Conservation (phyloP, 2,797 vertebrate genomes). For the Trachops cirrhosus region DNA sequence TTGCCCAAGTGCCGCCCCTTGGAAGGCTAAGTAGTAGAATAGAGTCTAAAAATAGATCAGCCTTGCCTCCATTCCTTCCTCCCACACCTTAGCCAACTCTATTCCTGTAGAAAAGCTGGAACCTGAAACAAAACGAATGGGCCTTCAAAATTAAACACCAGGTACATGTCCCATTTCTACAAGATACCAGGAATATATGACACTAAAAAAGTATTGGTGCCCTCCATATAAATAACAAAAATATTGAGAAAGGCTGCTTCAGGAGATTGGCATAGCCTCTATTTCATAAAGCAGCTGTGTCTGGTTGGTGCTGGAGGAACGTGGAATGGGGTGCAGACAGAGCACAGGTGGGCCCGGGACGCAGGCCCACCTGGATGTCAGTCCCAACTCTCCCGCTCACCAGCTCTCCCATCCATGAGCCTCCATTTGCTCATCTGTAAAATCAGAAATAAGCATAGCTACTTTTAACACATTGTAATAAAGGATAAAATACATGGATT, state of each 20-base stretch:
- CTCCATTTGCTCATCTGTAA: not conserved
- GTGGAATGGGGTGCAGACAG: fast-evolving
- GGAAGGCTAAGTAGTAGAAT: not conserved
- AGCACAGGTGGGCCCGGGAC: fast-evolving
- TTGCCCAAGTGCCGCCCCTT: not conserved
- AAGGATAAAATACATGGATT: not conserved
- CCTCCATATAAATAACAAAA: not conserved
- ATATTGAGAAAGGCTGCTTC: not conserved
- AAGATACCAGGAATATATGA: not conserved
- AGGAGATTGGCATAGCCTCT: not conserved
- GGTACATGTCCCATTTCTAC: not conserved
- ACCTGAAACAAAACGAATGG: not conserved
- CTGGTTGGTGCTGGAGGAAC: fast-evolving
- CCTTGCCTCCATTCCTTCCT: not conserved
- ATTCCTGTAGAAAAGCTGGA: not conserved
- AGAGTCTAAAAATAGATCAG: not conserved
- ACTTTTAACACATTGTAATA: not conserved
- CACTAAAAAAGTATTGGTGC: not conserved
- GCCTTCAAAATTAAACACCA: not conserved
- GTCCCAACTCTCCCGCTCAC: too few species aligned
- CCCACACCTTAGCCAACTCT: not conserved
- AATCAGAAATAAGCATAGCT: not conserved
- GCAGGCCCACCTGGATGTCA: not conserved
- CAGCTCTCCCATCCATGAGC: not conserved
- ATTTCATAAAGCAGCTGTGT: not conserved